phyloP scores from a whole-genome alignment of 1,140 invertebrate species.

The Dinoponera quadriceps region DNA sequence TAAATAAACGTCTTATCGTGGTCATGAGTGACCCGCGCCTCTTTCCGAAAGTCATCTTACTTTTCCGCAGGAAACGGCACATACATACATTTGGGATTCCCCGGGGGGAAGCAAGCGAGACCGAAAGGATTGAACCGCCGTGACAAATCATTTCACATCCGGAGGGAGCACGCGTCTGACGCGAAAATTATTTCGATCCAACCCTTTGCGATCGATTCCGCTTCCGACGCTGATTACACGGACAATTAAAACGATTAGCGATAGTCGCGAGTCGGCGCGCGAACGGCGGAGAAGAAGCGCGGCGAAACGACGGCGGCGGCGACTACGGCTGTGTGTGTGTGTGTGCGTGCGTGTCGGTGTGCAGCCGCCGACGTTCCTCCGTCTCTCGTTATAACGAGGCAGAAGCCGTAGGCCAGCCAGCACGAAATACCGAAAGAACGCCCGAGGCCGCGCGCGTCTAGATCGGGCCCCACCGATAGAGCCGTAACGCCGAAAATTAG shows the following conservation, averaged over 20 bases:
- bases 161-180: too few relatives aligned
- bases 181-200: background rate
- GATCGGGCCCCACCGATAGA: slow-evolving; percentile 75
- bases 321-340: background rate
- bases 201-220: background rate
- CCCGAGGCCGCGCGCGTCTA: slow-evolving; percentile 52
- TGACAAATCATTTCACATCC: too few relatives aligned
- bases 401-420: slow-evolving; percentile 21
- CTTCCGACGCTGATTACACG: background rate
- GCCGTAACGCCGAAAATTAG: slow-evolving; percentile 81
- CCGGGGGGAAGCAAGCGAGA: too few relatives aligned
- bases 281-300: too few relatives aligned
- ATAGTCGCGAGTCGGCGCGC: slow-evolving; percentile 3
- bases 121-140: too few relatives aligned
- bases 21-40: too few relatives aligned
- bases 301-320: background rate
- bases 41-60: too few relatives aligned
- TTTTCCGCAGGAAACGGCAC: too few relatives aligned
- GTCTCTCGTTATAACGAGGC: slow-evolving; percentile 69
- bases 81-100: too few relatives aligned
- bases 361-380: slow-evolving; percentile 48
- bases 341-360: background rate
- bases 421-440: slow-evolving; percentile 58
- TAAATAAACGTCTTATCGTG: too few relatives aligned
- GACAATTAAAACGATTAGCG: slow-evolving; percentile 16